A percentile compares a stretch with the other conserved stretches of the same genome.
phyloP scores from a whole-genome alignment of 2,888 invertebrate genomes.

The Phorcus lineatus region DNA sequence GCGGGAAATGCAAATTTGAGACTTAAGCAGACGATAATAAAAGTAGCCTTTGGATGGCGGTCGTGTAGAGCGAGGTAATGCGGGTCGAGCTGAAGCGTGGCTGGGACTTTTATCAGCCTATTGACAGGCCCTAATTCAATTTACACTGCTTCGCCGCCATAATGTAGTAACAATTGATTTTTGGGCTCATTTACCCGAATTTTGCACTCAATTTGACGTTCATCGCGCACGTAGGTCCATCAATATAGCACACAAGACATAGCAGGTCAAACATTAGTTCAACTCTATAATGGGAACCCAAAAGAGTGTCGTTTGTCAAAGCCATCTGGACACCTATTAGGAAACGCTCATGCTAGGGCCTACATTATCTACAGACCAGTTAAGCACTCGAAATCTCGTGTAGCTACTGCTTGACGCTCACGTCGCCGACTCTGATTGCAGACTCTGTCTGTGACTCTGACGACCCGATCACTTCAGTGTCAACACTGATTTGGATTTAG shows the following conservation, averaged over 20 bases:
- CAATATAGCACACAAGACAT: background rate
- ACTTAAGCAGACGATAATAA: background rate
- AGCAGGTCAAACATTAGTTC: conserved; percentile 5
- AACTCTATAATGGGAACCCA: conserved; percentile 21
- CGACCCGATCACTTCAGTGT: conserved; percentile 15
- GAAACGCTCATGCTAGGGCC: background rate
- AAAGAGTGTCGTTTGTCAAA: background rate
- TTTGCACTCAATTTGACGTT: conserved; percentile 26
- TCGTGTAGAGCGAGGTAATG: background rate
- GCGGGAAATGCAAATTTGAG: background rate
- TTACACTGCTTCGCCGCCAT: conserved; percentile 5
- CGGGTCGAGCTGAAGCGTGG: background rate
- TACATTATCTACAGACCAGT: background rate
- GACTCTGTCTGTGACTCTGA: background rate
- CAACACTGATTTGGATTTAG: conserved; percentile 21
- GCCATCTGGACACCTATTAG: background rate
- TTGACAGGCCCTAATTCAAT: conserved; percentile 17
- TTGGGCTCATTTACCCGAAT: conserved; percentile 19
- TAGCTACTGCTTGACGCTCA: background rate
- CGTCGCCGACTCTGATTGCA: background rate
- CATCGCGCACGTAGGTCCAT: conserved; percentile 11
- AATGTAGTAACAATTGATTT: conserved; percentile 28
- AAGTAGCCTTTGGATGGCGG: background rate
- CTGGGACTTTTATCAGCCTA: background rate
- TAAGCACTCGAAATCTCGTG: background rate